phyloP scores from a whole-genome alignment of 1,140 invertebrate genomes.

The Tribolium madens region DNA sequence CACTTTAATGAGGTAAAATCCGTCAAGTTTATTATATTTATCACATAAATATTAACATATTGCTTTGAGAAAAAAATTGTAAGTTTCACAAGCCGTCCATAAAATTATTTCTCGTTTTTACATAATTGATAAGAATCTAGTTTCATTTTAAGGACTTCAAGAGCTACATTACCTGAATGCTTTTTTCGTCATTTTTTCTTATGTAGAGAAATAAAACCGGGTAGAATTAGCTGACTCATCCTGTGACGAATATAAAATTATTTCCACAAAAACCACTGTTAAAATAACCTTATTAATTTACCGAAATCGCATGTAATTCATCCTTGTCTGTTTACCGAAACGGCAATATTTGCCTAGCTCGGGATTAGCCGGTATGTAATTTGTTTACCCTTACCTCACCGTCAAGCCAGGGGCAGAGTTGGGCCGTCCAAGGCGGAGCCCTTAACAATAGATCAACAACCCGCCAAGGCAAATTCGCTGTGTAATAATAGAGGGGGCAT shows the following conservation, averaged over 20 bases:
- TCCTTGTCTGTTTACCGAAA: conserved; percentile 41
- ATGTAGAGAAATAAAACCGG: no score
- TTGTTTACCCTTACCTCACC: conserved; percentile 50
- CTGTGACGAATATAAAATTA: neutral
- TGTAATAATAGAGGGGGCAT: conserved; percentile 54
- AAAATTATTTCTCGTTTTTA: neutral
- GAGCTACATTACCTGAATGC: neutral
- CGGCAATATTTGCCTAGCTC: conserved; percentile 51
- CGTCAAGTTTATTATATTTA: no score
- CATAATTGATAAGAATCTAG: neutral
- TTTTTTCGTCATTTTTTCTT: no score
- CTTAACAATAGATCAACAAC: conserved; percentile 50
- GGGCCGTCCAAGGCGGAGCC: conserved; percentile 55
- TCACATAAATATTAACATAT: no score
- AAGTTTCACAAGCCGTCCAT: no score
- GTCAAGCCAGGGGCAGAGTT: conserved; percentile 46
- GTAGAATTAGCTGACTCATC: no score
- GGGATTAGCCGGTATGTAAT: conserved; percentile 55
- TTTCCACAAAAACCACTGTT: neutral
- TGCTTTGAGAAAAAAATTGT: no score
- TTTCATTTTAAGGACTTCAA: no score
- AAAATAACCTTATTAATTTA: conserved; percentile 4
- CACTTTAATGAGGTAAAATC: no score
- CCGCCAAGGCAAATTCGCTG: conserved; percentile 48
- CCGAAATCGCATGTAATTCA: neutral